phyloP scores from a whole-genome alignment of 2,797 vertebrate genomes.

The Cyclura pinguis region DNA sequence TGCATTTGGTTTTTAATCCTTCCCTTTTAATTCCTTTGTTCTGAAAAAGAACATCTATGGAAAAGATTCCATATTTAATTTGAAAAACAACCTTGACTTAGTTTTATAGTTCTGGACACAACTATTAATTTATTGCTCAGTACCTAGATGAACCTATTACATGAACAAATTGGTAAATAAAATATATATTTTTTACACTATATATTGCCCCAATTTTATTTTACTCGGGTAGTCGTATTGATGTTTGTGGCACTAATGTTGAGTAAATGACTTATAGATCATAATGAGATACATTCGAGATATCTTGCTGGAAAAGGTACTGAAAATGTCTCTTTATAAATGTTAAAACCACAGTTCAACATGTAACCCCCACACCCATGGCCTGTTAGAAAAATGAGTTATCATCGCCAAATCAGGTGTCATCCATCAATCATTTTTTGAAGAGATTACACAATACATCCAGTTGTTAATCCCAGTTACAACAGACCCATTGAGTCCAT shows the following conservation, averaged over 20 bases:
- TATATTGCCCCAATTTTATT: neutral
- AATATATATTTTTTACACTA: neutral
- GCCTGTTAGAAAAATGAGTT: neutral
- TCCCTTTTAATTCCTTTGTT: conserved; percentile 29
- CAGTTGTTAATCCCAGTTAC: no score
- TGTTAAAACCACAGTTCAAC: neutral
- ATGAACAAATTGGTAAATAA: neutral
- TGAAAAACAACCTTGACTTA: conserved; percentile 8
- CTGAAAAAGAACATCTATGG: neutral
- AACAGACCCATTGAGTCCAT: no score
- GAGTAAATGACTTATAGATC: neutral
- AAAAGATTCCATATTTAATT: neutral
- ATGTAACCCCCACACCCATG: neutral
- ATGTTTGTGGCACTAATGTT: neutral
- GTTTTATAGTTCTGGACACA: conserved; percentile 27
- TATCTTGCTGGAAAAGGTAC: neutral
- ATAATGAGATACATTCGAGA: neutral
- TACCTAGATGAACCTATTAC: neutral
- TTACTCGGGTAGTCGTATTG: neutral
- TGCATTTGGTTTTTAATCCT: neutral
- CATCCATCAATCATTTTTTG: neutral
- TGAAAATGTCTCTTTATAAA: neutral
- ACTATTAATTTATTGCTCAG: conserved; percentile 12
- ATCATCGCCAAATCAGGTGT: conserved; percentile 1
- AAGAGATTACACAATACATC: no score